Evolutionary conservation across 2,113 vertebrate species (phyloP).

Genomic region (Bos taurus): DNA sequence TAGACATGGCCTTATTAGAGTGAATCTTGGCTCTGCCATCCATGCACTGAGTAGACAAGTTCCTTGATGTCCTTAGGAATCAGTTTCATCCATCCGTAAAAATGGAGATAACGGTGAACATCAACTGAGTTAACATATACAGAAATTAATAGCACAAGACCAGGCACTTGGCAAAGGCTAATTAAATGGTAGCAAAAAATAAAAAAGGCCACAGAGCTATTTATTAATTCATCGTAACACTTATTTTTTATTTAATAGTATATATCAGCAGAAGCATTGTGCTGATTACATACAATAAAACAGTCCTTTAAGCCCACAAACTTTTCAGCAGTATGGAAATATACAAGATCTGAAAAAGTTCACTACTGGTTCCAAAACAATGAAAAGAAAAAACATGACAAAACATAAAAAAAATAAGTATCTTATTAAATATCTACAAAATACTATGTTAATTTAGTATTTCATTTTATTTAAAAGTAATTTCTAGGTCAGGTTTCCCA

Average conservation of each 20-base stretch:
- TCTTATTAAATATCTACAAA: neutral
- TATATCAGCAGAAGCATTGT: neutral
- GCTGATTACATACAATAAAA: neutral
- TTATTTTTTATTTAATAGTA: neutral
- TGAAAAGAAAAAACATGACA: neutral
- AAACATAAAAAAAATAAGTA: neutral
- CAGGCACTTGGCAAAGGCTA: neutral
- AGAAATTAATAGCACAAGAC: neutral
- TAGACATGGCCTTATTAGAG: neutral
- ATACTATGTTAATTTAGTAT: neutral
- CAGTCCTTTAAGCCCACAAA: neutral
- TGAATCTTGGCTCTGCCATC: neutral
- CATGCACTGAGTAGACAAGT: neutral
- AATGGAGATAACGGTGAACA: neutral
- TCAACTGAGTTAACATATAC: neutral
- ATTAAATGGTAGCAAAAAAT: neutral
- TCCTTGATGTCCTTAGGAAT: neutral
- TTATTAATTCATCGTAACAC: neutral
- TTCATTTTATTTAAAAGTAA: slow-evolving; percentile 36
- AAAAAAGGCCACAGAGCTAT: neutral
- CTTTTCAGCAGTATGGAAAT: neutral
- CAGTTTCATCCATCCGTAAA: neutral
- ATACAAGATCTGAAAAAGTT: neutral
- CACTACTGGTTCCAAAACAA: neutral
- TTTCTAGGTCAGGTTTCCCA: neutral